These are phyloP conservation scores for Anarsia innoxiella DNA, from an alignment of 2,888 invertebrate genomes.

Conservation along the genomic window DNA sequence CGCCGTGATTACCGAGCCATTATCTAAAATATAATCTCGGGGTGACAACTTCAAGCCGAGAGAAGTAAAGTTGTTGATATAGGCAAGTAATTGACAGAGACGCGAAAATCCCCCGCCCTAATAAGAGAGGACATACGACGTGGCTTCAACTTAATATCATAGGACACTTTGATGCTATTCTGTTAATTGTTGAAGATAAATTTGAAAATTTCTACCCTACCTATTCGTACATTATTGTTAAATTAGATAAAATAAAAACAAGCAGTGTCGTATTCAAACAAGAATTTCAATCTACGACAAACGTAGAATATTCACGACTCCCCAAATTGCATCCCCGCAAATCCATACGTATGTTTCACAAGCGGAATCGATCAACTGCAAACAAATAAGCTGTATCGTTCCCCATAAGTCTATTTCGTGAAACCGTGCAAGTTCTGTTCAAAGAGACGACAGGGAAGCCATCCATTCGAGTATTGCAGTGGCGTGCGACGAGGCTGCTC, in stretches of 20 bases:
- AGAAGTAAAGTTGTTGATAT: conserved; percentile 42
- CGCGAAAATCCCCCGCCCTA: conserved; percentile 16
- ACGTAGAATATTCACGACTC: conserved; percentile 3
- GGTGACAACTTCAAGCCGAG: conserved; percentile 38
- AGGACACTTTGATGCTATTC: no score
- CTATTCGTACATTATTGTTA: no score
- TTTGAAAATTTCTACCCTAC: no score
- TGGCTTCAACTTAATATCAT: no score
- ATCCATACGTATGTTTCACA: conserved; percentile 19
- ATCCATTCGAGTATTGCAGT: conserved; percentile 46
- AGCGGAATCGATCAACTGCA: conserved; percentile 56
- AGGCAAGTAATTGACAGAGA: conserved; percentile 60
- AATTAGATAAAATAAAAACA: no score
- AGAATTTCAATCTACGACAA: no score
- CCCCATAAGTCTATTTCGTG: conserved; percentile 48
- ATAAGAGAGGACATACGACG: no score
- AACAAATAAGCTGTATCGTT: conserved; percentile 62
- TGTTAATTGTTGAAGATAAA: no score
- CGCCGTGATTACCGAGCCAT: conserved; percentile 66
- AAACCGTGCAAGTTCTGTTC: conserved; percentile 55
- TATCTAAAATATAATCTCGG: conserved; percentile 72
- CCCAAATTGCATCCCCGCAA: conserved; percentile 6
- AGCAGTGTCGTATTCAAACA: no score
- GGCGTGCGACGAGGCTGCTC: conserved; percentile 39
- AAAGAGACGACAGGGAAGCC: conserved; percentile 9